Evolutionary conservation across 2,888 invertebrate genomes (phyloP).

Genomic region (Julus scandinavius): DNA sequence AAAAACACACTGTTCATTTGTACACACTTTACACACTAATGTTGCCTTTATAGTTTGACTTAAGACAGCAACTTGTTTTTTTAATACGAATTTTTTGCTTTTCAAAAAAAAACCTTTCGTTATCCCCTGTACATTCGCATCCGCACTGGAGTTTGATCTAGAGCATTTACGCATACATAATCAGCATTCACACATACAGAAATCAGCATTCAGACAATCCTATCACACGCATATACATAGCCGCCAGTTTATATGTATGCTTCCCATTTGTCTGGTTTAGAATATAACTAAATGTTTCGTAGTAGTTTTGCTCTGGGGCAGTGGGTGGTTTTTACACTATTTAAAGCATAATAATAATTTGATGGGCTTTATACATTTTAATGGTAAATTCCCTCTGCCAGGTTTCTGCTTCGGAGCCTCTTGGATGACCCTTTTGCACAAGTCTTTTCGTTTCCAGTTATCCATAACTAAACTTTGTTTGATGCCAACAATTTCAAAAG

Average conservation of each 20-base stretch:
- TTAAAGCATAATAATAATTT: constrained; percentile 14
- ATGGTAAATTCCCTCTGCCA: constrained; percentile 12
- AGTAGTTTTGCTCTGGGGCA: constrained; percentile 14
- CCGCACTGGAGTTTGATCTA: not conserved
- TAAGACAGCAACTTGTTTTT: constrained; percentile 27
- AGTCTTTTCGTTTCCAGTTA: not conserved
- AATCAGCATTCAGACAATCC: no score
- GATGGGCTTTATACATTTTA: constrained; percentile 36
- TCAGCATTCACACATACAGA: constrained; percentile 29
- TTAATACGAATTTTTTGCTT: constrained; percentile 36
- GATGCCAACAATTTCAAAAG: not conserved
- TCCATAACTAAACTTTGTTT: not conserved
- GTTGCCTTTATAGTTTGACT: constrained; percentile 44
- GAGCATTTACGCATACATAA: constrained; percentile 47
- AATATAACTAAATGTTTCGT: constrained; percentile 28
- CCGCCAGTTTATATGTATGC: constrained; percentile 49
- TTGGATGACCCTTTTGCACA: not conserved
- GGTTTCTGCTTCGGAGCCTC: not conserved
- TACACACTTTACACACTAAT: constrained; percentile 50
- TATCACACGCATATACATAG: constrained; percentile 52
- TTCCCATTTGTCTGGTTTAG: constrained; percentile 7
- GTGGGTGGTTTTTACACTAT: constrained; percentile 37
- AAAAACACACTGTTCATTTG: constrained; percentile 29
- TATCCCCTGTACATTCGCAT: constrained; percentile 30
- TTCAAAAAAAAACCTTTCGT: constrained; percentile 1